Conservation (phyloP, 2,888 invertebrate genomes). For the Anarsia innoxiella region DNA sequence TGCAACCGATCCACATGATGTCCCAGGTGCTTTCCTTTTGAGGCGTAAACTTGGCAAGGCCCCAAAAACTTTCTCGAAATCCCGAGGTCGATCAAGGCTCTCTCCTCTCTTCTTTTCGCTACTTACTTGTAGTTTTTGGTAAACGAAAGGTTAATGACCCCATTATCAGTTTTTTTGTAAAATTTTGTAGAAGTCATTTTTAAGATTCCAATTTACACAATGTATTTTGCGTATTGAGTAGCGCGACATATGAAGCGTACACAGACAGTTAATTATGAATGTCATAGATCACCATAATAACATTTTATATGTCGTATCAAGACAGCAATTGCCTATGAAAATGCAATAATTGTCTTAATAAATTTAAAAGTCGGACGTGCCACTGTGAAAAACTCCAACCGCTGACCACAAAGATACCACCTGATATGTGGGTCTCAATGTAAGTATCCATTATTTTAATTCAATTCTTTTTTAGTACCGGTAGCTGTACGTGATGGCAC, state of each 20-base stretch:
- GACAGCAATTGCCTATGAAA: too few relatives aligned
- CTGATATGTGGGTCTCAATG: slow-evolving; percentile 1
- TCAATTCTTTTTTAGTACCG: not conserved
- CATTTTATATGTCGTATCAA: too few relatives aligned
- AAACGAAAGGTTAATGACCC: slow-evolving; percentile 10
- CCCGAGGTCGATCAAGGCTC: slow-evolving; percentile 6
- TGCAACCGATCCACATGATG: slow-evolving; percentile 8
- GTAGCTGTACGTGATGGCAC: slow-evolving; percentile 3
- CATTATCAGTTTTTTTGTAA: not conserved
- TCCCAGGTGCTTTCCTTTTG: slow-evolving; percentile 7
- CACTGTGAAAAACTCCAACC: slow-evolving; percentile 4
- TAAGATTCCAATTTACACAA: too few relatives aligned
- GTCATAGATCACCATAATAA: too few relatives aligned
- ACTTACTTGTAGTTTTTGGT: slow-evolving; percentile 6
- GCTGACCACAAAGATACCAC: slow-evolving; percentile 2
- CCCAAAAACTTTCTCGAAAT: slow-evolving; percentile 8
- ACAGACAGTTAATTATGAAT: too few relatives aligned
- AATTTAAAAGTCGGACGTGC: not conserved
- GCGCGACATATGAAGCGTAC: too few relatives aligned
- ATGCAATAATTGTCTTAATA: not conserved
- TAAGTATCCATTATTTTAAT: slow-evolving; percentile 4
- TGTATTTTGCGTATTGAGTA: too few relatives aligned
- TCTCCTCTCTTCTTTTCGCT: slow-evolving; percentile 4
- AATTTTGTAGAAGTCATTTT: not conserved
- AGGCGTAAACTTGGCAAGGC: slow-evolving; percentile 6